phyloP scores from a whole-genome alignment of 2,113 vertebrate genomes.

The Poeciliopsis retropinna region DNA sequence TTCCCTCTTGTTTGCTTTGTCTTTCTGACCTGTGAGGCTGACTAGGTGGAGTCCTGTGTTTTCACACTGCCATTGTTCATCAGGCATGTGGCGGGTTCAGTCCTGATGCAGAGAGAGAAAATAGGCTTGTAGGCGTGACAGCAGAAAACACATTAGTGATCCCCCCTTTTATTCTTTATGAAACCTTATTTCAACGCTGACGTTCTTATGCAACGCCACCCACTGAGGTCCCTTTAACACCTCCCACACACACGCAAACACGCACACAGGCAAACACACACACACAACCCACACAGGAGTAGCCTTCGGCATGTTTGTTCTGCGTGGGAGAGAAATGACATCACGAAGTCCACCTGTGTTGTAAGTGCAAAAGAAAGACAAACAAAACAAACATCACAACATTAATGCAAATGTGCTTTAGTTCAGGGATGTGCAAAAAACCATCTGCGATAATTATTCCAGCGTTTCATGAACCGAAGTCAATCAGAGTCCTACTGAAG shows the following conservation, averaged over 20 bases:
- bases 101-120: conserved; percentile 17
- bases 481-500: neutral
- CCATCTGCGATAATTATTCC: neutral
- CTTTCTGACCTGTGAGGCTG: conserved; percentile 5
- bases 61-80: neutral
- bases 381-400: conserved; percentile 35
- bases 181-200: conserved; percentile 51
- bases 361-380: conserved; percentile 46
- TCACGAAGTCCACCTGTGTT: conserved; percentile 60
- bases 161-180: conserved; percentile 24
- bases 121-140: conserved; percentile 2
- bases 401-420: conserved; percentile 5
- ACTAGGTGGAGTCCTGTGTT: conserved; percentile 3
- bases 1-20: conserved; percentile 6
- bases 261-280: conserved; percentile 23
- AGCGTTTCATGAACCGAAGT: neutral
- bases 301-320: conserved; percentile 57
- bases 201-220: conserved; percentile 68
- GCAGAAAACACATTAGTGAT: conserved; percentile 11
- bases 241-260: conserved; percentile 42
- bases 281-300: conserved; percentile 48
- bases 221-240: conserved; percentile 60
- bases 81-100: conserved; percentile 8
- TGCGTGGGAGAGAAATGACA: conserved; percentile 64
- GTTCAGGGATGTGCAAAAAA: neutral